Evolutionary conservation across 1,140 invertebrate species (phyloP).

Genomic region (Hestina assimilis): DNA sequence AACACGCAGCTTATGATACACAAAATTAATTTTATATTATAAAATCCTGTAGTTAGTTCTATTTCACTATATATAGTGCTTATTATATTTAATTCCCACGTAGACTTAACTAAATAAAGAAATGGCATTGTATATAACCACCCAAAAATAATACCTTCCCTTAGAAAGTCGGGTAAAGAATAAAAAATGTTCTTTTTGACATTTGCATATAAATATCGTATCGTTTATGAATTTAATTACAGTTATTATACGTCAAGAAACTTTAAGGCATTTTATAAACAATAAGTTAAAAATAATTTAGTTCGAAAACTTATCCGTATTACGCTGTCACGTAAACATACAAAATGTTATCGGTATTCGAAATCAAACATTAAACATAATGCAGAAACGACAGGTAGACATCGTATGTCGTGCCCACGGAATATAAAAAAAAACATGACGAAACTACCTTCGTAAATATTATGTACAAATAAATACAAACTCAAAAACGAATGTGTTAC

Average conservation of each 20-base stretch:
- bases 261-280: background rate
- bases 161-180: no score
- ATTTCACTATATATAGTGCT: no score
- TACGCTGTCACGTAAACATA: slow-evolving; percentile 24
- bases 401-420: slow-evolving; percentile 31
- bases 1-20: no score
- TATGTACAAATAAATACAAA: slow-evolving; percentile 11
- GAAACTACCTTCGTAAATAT: slow-evolving; percentile 26
- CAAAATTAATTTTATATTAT: no score
- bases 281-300: background rate
- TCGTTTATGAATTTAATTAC: no score
- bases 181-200: no score
- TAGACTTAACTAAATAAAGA: background rate
- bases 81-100: no score
- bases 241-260: background rate
- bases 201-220: no score
- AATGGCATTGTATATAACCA: background rate
- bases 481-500: slow-evolving; percentile 20
- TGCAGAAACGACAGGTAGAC: slow-evolving; percentile 68
- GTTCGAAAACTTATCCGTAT: slow-evolving; percentile 1
- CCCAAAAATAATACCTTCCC: background rate
- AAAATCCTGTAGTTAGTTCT: no score
- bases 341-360: slow-evolving; percentile 46
- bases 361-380: slow-evolving; percentile 61
- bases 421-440: slow-evolving; percentile 42